Base-by-base conservation (phyloP, 2,888 invertebrate species). In the Sesia apiformis region DNA sequence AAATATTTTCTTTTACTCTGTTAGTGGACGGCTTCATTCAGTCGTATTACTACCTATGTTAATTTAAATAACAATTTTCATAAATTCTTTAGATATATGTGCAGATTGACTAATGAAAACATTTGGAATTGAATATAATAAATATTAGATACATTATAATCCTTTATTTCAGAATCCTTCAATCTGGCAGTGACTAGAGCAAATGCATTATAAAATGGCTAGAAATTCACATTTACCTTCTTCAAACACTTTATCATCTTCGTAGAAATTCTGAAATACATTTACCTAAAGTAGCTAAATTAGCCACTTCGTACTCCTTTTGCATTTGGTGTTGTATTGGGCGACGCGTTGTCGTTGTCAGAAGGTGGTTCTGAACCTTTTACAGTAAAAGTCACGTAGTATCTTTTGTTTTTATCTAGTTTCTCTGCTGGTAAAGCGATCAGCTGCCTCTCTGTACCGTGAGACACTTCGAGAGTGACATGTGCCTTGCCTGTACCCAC, bases 331-430 rank as follows among this genome's bases (percentile, higher is more conserved):
- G 81, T 90, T 68, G 74, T 81, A 68, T 67, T 90, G 63, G 73
- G 80, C 38, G 84, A 78, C 6, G 76, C 71, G 53, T 85, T 90
- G 51, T 90, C 90, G 56, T 84, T 90, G 52, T 92, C 92, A 0
- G 88, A 87, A n/a, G 91, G 86, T 40, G 89, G 89, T 57, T 90
- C 90, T 3, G 92, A 92, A 53, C 95, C 95, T 79, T 95, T 95
- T 3, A 97, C 96, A 40, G 97, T 97, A 75, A 97, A 97, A 53
- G 97, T 97, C 57, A 97, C 97, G 79, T 96, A 97, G 84, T 97
- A 97, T 73, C 96, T 92, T 82, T 97, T 97, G 76, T 95, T 96
- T 74, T 94, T 95, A 78, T 97, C 96, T 67, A 97, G 84, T 75
- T 93, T 93, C 71, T 97, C 96, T 38, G 96, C 94, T 54, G 97